Base-by-base conservation (phyloP, 2,797 vertebrate species). In the Sternotherus odoratus region DNA sequence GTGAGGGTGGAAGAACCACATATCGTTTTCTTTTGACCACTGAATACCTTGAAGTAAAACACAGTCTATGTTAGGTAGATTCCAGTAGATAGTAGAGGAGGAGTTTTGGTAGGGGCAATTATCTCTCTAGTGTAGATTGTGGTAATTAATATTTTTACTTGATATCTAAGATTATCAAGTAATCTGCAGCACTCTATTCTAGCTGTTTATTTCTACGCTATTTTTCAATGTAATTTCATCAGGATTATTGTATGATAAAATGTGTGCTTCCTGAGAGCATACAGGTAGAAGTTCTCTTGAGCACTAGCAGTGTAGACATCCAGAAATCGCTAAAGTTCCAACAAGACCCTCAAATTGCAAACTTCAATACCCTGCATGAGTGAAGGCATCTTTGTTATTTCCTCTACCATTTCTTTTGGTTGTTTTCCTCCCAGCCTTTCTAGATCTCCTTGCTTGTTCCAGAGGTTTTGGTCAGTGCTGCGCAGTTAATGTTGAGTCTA, bases 311-410 rank as follows among this genome's bases (percentile, higher is more conserved):
- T 74, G 11, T 28, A 26, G n/a, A 19, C 12, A 79, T 12, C 50
- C 63, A 82, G 86, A 90, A 94, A 3, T 10, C 88, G 60, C 85
- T n/a, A 12, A 8, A 63, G 80, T 87, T 95, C 49, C 79, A 94
- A 74, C 17, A 94, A 94, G 90, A 89, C 84, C 66, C n/a, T 85
- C 51, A 83, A 79, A 66, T 90, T 30, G 26, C 36, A 89, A 84
- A 87, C 84, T 83, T n/a, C n/a, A n/a, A n/a, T n/a, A n/a, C n/a
- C n/a, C n/a, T n/a, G n/a, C n/a, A n/a, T n/a, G n/a, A n/a, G n/a
- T n/a, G n/a, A n/a, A n/a, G n/a, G n/a, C n/a, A n/a, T n/a, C n/a
- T n/a, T n/a, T n/a, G n/a, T n/a, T n/a, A n/a, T 46, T 75, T 15
- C 24, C 43, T 75, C 72, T 12, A 43, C 43, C 43, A 75, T 75